phyloP scores from a whole-genome alignment of 1,140 invertebrate genomes.

The Triops longicaudatus region DNA sequence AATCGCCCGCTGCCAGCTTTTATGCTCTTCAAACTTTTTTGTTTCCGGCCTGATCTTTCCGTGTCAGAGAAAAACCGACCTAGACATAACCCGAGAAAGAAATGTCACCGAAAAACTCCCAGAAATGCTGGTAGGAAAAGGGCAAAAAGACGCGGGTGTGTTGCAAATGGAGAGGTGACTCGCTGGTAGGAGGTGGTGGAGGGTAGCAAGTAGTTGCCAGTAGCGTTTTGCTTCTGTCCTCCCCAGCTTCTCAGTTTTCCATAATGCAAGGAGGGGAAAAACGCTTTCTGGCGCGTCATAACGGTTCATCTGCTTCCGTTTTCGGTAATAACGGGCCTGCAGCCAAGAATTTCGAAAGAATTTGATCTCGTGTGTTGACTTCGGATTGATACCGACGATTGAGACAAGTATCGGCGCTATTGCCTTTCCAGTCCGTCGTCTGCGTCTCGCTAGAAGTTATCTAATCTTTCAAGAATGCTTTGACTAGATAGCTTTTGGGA shows the following conservation, averaged over 20 bases:
- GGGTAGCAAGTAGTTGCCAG: neutral
- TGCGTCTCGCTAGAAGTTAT: neutral
- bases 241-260: neutral
- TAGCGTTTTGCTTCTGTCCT: neutral
- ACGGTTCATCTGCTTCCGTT: conserved; percentile 10
- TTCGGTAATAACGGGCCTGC: neutral
- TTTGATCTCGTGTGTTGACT: neutral
- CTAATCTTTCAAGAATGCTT: neutral
- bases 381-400: neutral
- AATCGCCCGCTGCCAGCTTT: conserved; percentile 9
- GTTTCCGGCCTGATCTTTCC: neutral
- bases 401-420: neutral
- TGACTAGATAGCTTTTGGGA: neutral
- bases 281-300: neutral
- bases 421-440: neutral
- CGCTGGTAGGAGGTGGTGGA: neutral
- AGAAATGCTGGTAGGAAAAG: neutral
- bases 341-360: neutral
- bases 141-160: neutral
- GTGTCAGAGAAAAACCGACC: neutral
- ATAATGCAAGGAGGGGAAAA: neutral
- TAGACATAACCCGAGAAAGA: too few species aligned
- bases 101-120: neutral
- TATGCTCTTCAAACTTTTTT: conserved; percentile 4
- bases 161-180: neutral